phyloP scores from a whole-genome alignment of 2,113 vertebrate genomes.

The Lynx canadensis region DNA sequence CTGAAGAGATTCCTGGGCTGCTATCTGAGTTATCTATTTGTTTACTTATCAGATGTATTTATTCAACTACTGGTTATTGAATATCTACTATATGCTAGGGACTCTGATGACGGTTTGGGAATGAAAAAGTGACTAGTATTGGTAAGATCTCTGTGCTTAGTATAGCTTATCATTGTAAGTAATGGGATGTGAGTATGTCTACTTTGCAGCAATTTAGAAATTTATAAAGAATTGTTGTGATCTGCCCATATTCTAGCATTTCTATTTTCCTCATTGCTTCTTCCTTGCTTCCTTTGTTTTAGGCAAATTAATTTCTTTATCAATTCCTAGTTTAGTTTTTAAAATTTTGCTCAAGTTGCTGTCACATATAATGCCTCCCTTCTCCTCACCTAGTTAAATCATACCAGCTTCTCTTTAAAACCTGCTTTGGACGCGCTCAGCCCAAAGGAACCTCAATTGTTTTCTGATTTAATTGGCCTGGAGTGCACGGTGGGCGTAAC shows the following conservation, averaged over 20 bases:
- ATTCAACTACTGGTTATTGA: slow-evolving; percentile 10
- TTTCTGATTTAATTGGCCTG: neutral
- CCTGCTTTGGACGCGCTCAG: neutral
- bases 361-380: neutral
- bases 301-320: neutral
- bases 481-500: neutral
- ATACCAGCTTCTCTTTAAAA: neutral
- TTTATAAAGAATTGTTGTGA: neutral
- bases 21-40: neutral
- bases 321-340: neutral
- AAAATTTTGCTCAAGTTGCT: neutral
- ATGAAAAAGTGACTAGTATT: neutral
- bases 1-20: neutral
- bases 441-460: neutral
- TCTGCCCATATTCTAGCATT: neutral
- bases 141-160: neutral
- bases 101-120: neutral
- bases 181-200: neutral
- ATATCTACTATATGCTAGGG: neutral
- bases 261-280: neutral
- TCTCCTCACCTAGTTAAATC: neutral
- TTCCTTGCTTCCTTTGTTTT: neutral
- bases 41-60: neutral
- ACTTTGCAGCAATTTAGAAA: neutral
- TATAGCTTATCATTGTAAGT: neutral